These are phyloP conservation scores for Poeciliopsis presidionis DNA, from an alignment of 2,797 vertebrate species.

Conservation along the genomic window DNA sequence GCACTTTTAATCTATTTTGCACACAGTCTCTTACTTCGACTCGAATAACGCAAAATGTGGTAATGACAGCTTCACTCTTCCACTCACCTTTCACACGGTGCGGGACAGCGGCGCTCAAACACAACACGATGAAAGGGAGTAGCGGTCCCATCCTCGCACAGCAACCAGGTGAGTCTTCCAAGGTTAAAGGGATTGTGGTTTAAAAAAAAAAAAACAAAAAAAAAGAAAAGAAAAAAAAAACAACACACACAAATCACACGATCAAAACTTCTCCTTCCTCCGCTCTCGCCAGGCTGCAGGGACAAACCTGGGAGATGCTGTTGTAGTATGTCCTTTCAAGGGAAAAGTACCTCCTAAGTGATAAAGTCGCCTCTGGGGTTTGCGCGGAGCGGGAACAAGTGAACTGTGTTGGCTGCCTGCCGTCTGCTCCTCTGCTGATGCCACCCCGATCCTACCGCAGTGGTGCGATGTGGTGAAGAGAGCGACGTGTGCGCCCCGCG, in stretches of 20 bases:
- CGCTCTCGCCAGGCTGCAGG: constrained; percentile 40
- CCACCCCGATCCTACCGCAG: constrained; percentile 75
- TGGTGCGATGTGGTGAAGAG: constrained; percentile 71
- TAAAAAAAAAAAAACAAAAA: neutral
- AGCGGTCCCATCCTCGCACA: constrained; percentile 81
- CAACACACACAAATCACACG: constrained; percentile 40
- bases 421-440: constrained; percentile 48
- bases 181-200: constrained; percentile 60
- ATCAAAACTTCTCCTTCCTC: constrained; percentile 71
- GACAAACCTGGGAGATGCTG: constrained; percentile 35
- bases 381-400: constrained; percentile 49
- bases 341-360: constrained; percentile 65
- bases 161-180: constrained; percentile 66
- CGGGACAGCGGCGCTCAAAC: constrained; percentile 81
- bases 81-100: constrained; percentile 81
- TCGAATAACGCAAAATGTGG: constrained; percentile 12
- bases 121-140: constrained; percentile 77
- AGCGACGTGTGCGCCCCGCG: constrained; percentile 63
- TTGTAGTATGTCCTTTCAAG: constrained; percentile 61
- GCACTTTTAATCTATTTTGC: neutral
- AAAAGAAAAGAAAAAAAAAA: neutral
- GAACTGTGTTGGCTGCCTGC: constrained; percentile 30
- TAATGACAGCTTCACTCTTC: constrained; percentile 44
- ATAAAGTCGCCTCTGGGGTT: constrained; percentile 46
- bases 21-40: neutral